A percentile compares a stretch with the other conserved stretches of the same genome.
These are phyloP conservation scores for Mnemiopsis leidyi DNA, from an alignment of 37 sponge, comb jelly and placozoan species.

Conservation along the genomic window DNA sequence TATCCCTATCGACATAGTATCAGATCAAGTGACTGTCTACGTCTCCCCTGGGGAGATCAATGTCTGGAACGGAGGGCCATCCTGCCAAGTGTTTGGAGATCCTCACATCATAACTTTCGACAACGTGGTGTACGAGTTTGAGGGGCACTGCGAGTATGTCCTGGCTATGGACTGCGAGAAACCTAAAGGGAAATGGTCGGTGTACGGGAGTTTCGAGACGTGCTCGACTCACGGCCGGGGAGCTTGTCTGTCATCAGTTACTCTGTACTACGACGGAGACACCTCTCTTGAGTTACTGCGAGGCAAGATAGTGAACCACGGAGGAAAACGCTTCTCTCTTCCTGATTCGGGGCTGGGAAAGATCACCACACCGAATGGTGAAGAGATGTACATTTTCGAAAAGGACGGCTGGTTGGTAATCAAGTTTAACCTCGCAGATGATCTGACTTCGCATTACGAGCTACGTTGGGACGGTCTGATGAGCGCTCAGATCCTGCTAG, in stretches of 20 bases:
- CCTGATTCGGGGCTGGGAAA: not conserved
- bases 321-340: not conserved
- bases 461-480: slow-evolving; percentile 46
- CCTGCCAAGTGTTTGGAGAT: slow-evolving; percentile 58
- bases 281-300: not conserved
- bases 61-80: slow-evolving; percentile 13
- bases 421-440: not conserved
- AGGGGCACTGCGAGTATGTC: slow-evolving; percentile 55
- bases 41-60: slow-evolving; percentile 16
- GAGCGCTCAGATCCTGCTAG: slow-evolving; percentile 55
- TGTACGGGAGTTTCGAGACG: slow-evolving; percentile 43
- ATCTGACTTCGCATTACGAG: not conserved
- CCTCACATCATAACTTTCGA: slow-evolving; percentile 40
- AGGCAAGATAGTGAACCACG: not conserved
- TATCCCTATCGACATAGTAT: slow-evolving; percentile 36
- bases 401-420: slow-evolving; percentile 34
- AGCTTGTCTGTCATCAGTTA: slow-evolving; percentile 29
- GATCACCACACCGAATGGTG: not conserved
- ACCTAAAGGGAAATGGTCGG: not conserved
- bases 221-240: slow-evolving; percentile 48
- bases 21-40: not conserved
- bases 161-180: slow-evolving; percentile 47
- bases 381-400: not conserved
- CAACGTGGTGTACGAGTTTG: not conserved
- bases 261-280: not conserved